These are phyloP conservation scores for Cephalopachus bancanus DNA, from an alignment of 2,797 vertebrate species.

Conservation along the genomic window DNA sequence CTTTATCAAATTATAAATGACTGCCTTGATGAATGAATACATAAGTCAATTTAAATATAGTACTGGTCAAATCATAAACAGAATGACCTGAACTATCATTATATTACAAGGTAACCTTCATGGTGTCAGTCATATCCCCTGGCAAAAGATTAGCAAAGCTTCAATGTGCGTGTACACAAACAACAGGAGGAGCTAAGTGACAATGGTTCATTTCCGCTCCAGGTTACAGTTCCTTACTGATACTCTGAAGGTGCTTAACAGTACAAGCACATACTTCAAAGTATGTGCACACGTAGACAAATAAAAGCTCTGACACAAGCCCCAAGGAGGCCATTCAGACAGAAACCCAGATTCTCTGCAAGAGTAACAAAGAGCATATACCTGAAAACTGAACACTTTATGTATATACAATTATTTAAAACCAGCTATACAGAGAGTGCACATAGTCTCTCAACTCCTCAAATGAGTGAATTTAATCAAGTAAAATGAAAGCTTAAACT, in stretches of 20 bases:
- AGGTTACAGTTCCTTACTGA: neutral
- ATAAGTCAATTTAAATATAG: conserved; percentile 44
- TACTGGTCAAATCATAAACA: conserved; percentile 21
- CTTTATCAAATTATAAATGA: conserved; percentile 32
- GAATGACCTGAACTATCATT: neutral
- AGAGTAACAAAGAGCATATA: neutral
- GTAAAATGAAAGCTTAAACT: conserved; percentile 57
- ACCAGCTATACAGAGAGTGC: neutral
- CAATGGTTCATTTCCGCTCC: neutral
- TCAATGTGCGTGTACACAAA: neutral
- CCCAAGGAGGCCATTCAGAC: neutral
- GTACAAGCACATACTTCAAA: conserved; percentile 32
- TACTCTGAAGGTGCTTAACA: neutral
- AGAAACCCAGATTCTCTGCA: conserved; percentile 48
- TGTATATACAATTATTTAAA: conserved; percentile 38
- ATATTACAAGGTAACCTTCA: conserved; percentile 18
- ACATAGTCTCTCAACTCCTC: conserved; percentile 4
- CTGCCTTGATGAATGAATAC: conserved; percentile 5
- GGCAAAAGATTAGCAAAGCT: conserved; percentile 37
- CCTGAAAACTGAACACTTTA: conserved; percentile 26
- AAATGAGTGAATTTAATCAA: conserved; percentile 36
- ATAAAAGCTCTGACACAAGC: neutral
- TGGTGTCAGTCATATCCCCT: neutral
- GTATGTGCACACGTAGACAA: neutral
- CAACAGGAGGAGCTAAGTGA: conserved; percentile 7